These are phyloP conservation scores for Tetraneura akinire DNA, from an alignment of 1,140 invertebrate genomes.

Conservation along the genomic window DNA sequence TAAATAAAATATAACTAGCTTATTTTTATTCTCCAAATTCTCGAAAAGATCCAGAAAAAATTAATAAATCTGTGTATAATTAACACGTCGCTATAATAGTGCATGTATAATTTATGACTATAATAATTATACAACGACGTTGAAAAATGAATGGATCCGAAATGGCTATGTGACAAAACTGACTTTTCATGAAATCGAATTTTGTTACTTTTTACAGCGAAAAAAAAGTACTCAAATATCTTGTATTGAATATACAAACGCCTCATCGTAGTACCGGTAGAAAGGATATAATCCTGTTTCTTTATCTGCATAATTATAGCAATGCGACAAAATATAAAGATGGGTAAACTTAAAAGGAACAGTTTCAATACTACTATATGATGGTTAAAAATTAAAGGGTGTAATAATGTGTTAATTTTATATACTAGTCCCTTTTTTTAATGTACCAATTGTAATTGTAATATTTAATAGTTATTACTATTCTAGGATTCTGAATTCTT, in stretches of 20 bases:
- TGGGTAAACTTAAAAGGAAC: no score
- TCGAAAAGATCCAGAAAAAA: not conserved
- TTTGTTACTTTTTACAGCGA: not conserved
- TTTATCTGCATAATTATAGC: no score
- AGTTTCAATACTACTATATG: no score
- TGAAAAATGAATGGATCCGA: not conserved
- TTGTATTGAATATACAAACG: not conserved
- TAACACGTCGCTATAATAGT: not conserved
- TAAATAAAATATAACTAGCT: no score
- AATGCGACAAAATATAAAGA: no score
- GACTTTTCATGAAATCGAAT: not conserved
- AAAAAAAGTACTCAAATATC: not conserved
- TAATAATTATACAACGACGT: not conserved
- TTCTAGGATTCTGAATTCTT: no score
- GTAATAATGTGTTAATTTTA: no score
- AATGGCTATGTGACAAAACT: not conserved
- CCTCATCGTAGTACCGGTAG: not conserved
- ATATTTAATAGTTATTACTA: no score
- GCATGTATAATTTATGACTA: not conserved
- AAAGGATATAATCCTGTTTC: not conserved
- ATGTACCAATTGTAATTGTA: no score
- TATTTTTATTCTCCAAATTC: not conserved
- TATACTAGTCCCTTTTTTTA: no score
- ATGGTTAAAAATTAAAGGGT: no score
- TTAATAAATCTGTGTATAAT: not conserved